Percentiles rank a stretch among this genome's conserved stretches.
Conservation (phyloP, 2,113 vertebrate species). For the Narcine bancroftii region DNA sequence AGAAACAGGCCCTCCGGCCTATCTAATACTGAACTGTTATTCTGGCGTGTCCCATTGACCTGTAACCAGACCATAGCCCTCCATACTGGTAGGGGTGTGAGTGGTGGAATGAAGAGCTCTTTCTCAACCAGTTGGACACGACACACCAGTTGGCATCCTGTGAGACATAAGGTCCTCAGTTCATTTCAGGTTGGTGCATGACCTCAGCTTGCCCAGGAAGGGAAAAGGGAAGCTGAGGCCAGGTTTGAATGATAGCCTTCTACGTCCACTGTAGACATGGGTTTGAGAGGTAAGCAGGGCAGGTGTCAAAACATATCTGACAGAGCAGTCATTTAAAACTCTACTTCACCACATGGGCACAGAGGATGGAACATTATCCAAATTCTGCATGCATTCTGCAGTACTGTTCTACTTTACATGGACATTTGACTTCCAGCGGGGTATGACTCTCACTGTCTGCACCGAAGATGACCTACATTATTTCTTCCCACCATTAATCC, state of each 20-base stretch:
- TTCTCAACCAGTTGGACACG: too few species aligned
- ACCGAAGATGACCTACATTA: neutral
- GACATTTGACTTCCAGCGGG: neutral
- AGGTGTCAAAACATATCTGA: neutral
- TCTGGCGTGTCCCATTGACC: too few species aligned
- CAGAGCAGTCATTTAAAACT: neutral
- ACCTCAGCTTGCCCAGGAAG: neutral
- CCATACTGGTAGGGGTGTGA: too few species aligned
- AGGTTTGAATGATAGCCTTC: neutral
- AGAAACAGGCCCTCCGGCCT: too few species aligned
- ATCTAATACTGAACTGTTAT: too few species aligned
- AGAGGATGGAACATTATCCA: neutral
- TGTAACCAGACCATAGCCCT: too few species aligned
- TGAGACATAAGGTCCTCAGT: too few species aligned
- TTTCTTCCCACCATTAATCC: neutral
- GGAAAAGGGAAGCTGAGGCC: neutral
- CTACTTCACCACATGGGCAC: neutral
- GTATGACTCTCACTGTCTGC: neutral
- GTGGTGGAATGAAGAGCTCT: too few species aligned
- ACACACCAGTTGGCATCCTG: too few species aligned
- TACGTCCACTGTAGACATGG: neutral
- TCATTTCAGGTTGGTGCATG: neutral
- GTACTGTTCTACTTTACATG: neutral
- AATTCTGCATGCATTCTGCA: neutral
- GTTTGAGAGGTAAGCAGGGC: neutral